These are phyloP conservation scores for Lophotriccus pileatus DNA, from an alignment of 2,797 vertebrate genomes.

Conservation along the genomic window DNA sequence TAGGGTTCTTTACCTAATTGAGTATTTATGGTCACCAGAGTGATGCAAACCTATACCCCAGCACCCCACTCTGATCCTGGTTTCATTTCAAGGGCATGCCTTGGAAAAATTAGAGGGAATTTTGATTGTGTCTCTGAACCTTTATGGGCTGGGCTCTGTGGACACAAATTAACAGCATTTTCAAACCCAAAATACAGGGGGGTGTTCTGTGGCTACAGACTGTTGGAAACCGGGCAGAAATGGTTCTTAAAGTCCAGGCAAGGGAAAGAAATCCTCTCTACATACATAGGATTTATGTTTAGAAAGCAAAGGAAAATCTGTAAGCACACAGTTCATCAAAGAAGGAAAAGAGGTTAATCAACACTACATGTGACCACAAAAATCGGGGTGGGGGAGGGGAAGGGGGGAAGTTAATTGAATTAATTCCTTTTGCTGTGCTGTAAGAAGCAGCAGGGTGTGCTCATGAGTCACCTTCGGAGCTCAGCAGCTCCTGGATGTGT, in stretches of 20 bases:
- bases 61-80: not conserved
- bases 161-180: not conserved
- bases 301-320: not conserved
- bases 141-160: not conserved
- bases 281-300: not conserved
- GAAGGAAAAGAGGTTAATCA: not conserved
- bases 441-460: constrained; percentile 30
- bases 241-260: not conserved
- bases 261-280: not conserved
- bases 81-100: not conserved
- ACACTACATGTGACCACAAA: not conserved
- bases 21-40: not conserved
- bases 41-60: not conserved
- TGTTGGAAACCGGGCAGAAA: not conserved
- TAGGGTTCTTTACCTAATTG: not conserved
- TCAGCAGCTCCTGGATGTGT: not conserved
- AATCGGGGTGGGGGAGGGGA: not conserved
- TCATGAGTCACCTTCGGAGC: not conserved
- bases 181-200: not conserved
- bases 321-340: not conserved
- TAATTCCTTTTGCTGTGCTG: not conserved
- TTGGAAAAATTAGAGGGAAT: not conserved
- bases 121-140: not conserved
- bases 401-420: not conserved
- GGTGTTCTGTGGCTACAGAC: not conserved